These are phyloP conservation scores for Myiopsitta monachus DNA, from an alignment of 2,113 vertebrate genomes.

Conservation along the genomic window DNA sequence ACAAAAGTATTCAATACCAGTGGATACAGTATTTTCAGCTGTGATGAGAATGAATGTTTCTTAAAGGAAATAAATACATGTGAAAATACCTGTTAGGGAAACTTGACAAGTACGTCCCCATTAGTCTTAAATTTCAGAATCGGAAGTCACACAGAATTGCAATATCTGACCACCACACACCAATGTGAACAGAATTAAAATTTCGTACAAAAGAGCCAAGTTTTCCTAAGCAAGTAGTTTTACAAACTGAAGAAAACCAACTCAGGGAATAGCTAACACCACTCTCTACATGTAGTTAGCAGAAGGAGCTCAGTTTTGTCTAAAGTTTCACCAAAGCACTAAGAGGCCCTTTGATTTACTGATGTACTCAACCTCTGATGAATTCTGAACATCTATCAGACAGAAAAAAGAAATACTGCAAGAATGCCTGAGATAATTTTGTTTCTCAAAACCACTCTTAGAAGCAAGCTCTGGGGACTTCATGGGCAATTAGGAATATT, in stretches of 20 bases:
- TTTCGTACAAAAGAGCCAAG: background rate
- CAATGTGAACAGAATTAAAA: background rate
- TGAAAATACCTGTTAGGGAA: background rate
- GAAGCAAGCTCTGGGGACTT: background rate
- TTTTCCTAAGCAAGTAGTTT: background rate
- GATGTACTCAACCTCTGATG: background rate
- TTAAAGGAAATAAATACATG: background rate
- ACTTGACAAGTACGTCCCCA: background rate
- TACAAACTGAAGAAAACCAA: background rate
- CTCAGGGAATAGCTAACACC: background rate
- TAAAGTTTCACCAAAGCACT: background rate
- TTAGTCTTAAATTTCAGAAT: background rate
- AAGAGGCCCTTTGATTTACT: rapidly evolving
- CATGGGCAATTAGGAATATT: background rate
- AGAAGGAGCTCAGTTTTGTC: background rate
- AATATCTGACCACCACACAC: background rate
- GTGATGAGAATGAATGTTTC: background rate
- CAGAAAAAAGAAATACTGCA: background rate
- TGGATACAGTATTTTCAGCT: background rate
- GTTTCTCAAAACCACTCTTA: background rate
- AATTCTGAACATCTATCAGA: background rate
- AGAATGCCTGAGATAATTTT: background rate
- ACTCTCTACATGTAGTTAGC: background rate
- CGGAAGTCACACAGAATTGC: background rate
- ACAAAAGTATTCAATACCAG: rapidly evolving